phyloP scores from a whole-genome alignment of 2,113 vertebrate genomes.

The pig (Sus scrofa) region DNA sequence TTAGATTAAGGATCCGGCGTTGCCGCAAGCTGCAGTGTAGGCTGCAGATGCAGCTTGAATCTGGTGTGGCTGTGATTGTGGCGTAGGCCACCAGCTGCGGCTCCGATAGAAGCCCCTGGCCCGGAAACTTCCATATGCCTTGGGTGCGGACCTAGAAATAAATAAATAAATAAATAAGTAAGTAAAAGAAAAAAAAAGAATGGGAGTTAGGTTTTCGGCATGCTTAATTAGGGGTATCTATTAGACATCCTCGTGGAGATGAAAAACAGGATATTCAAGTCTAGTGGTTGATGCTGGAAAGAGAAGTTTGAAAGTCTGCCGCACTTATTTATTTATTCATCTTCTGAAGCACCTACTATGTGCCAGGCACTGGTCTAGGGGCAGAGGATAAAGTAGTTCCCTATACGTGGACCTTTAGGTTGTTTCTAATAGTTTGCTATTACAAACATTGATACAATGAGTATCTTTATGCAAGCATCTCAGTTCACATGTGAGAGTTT shows the following conservation, averaged over 20 bases:
- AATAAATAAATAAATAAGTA: too few relatives aligned
- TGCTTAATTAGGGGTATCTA: not conserved
- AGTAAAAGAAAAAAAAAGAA: too few relatives aligned
- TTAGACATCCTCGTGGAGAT: not conserved
- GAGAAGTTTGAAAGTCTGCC: not conserved
- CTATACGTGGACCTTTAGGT: not conserved
- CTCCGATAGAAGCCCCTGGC: too few relatives aligned
- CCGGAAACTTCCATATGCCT: too few relatives aligned
- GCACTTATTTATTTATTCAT: not conserved
- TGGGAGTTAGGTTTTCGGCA: not conserved
- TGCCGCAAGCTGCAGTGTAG: too few relatives aligned
- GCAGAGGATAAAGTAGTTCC: constrained; percentile 8
- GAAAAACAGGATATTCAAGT: not conserved
- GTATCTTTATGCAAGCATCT: not conserved
- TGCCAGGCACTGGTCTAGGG: not conserved
- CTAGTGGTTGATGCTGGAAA: not conserved
- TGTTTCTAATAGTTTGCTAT: constrained; percentile 37
- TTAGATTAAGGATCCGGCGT: too few relatives aligned
- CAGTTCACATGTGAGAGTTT: not conserved
- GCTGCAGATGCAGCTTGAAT: too few relatives aligned
- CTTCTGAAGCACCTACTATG: not conserved
- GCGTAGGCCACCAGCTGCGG: too few relatives aligned
- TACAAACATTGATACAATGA: not conserved
- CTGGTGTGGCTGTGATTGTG: too few relatives aligned
- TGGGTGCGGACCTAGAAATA: too few relatives aligned